Evolutionary conservation across 2,797 vertebrate genomes (phyloP).

Genomic region (Tadarida brasiliensis): DNA sequence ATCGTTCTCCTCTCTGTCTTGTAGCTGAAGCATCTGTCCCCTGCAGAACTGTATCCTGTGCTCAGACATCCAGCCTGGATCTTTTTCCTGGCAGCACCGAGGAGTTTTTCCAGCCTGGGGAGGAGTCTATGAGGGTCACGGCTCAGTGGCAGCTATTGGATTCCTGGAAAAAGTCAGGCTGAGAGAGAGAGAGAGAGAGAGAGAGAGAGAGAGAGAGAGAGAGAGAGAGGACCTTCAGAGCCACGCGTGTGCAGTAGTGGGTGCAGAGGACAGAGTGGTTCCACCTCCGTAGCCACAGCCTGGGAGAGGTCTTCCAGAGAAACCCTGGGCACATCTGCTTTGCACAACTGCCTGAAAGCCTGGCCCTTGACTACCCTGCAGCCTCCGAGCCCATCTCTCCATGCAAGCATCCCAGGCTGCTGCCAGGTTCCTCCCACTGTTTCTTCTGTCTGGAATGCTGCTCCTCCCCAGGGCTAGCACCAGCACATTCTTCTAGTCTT

Average conservation of each 20-base stretch:
- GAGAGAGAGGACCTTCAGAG: not conserved
- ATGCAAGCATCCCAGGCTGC: fast-evolving
- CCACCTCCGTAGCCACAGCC: not conserved
- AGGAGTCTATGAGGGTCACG: not conserved
- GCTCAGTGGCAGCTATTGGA: not conserved
- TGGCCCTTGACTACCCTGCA: no score
- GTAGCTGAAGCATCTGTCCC: not conserved
- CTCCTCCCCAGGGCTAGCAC: not conserved
- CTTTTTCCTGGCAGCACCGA: not conserved
- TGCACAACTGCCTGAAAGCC: not conserved
- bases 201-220: no score
- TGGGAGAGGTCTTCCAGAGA: no score
- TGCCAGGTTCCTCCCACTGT: not conserved
- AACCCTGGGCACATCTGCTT: fast-evolving
- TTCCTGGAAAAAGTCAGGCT: not conserved
- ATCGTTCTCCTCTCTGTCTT: not conserved
- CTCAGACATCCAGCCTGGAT: not conserved
- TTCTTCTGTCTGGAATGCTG: not conserved
- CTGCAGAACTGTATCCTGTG: not conserved
- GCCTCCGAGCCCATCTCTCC: fast-evolving
- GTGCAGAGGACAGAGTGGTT: fast-evolving
- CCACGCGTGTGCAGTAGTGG: fast-evolving
- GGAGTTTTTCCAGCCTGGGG: not conserved
- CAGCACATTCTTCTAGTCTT: not conserved
- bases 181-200: no score